A percentile compares a stretch with the other conserved stretches of the same genome.
These are phyloP conservation scores for Poecile atricapillus DNA, from an alignment of 2,113 vertebrate species.

Conservation along the genomic window DNA sequence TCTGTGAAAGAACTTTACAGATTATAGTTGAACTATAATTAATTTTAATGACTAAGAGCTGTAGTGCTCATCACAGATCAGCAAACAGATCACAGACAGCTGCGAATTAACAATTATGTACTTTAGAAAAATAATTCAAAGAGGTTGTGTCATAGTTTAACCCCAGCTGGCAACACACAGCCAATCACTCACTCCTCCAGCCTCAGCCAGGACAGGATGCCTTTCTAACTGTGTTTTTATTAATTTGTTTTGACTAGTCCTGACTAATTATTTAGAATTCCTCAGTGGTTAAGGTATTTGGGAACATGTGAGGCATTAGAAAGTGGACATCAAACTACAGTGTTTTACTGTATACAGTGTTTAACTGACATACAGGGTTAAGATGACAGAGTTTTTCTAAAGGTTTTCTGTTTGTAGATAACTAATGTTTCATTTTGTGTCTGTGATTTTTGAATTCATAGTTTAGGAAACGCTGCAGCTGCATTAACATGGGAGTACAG, in stretches of 20 bases:
- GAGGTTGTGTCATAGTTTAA: not conserved
- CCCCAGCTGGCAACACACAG: not conserved
- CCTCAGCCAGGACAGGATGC: not conserved
- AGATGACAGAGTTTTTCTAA: not conserved
- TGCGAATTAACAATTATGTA: not conserved
- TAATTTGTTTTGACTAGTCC: not conserved
- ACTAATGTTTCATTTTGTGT: not conserved
- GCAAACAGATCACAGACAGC: not conserved
- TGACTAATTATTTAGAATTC: not conserved
- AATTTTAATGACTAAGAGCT: not conserved
- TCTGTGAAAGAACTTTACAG: not conserved
- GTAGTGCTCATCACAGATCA: not conserved
- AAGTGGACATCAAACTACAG: not conserved
- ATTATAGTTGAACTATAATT: not conserved
- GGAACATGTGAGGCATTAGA: not conserved
- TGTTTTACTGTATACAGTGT: not conserved
- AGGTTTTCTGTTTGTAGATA: not conserved
- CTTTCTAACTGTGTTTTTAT: not conserved
- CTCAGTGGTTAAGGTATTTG: not conserved
- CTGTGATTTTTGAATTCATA: not conserved
- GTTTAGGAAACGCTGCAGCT: not conserved
- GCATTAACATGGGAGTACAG: not conserved
- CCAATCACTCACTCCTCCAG: rapidly evolving
- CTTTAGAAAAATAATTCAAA: not conserved
- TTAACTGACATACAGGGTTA: not conserved